Evolutionary conservation across 1,140 invertebrate species (phyloP), one percentile per base, ranked within the genome.

Genomic region (Schlechtendalia chinensis): DNA sequence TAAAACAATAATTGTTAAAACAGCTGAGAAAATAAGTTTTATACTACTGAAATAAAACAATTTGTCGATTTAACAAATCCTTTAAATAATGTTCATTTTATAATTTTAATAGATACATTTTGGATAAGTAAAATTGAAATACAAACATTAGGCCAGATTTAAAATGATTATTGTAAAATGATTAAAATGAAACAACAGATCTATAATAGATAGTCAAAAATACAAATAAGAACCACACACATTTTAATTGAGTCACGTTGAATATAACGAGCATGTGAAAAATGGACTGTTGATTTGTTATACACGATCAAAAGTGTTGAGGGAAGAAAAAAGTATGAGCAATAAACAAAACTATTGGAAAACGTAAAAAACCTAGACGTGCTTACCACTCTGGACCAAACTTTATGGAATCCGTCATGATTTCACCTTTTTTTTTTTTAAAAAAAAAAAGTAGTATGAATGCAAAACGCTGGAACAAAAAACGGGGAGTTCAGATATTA

Each of bases 401-500:
- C 87, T 91, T 91, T 89, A 91, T 89, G 80, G 90, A 90, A 87
- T 91, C 90, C 83, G 89, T 90, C 90, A 91, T 90, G 75, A 61
- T 47, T 79, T 79, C 75, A 79, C 19, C 58, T 61, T 79, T 45
- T 63, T 79, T n/a, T n/a, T n/a, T n/a, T n/a, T n/a, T n/a, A n/a
- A n/a, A n/a, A n/a, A n/a, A 72, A 45, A 67, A 58, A 77, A 39
- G 59, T 77, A 77, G 54, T 77, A 39, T 24, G 29, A 77, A 59
- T 10, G 53, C n/a, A 59, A 32, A 56, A 56, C 19, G 39, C 75
- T 79, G 58, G 22, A 79, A 79, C 32, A 79, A 19, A 79, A 74
- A 77, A 75, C 47, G n/a, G 4, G 17, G 24, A 19, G 27, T 54
- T 54, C 50, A 24, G 54, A 29, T 54, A 72, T 72, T 54, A 54